Evolutionary conservation across 2,797 vertebrate genomes (phyloP), one percentile per base, ranked within the genome.

Genomic region (Smutsia temminckii): DNA sequence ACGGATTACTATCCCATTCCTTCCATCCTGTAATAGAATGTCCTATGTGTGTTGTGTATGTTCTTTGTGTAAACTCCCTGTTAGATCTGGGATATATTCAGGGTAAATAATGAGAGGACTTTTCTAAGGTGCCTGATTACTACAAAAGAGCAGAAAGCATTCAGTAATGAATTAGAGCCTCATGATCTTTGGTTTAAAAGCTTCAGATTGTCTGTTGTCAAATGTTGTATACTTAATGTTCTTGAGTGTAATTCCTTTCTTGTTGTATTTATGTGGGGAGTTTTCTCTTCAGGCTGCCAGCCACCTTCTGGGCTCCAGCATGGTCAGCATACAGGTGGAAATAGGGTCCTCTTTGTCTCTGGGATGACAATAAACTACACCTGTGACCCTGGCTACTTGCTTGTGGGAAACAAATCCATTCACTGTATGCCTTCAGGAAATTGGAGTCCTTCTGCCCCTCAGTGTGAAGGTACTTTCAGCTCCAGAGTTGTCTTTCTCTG

Each of bases 381-480:
- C 92, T 98, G 98, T 96, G 95, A 97, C 42, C 96, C 96, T 42
- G 98, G 97, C 40, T 97, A 97, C 93, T 86, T 83, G 72, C 96
- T 98, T 27, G 59, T 32, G 87, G 97, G 98, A 84, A 96, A 97
- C 46, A 94, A 87, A 49, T 96, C 89, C 91, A 83, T 49, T 74
- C 10, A 68, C 34, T 98, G 97, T 93, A 96, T 93, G 0, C 21
- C 90, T 71, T 96, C 96, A 17, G 97, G 98, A 66, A 93, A 79
- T 8, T 98, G 97, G 97, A 98, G 97, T 94, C 96, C 97, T 61
- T 97, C 97, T 21, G n/a, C 37, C 29, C 98, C 97, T 59, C 91
- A 0, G 8, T 98, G 97, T 89, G 78, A 98, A 98, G 96, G 97
- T 98, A 97, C 49, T 10, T 25, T 4, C 95, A 55, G 49, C 71